A percentile compares a stretch with the other conserved stretches of the same genome.
Conservation (phyloP, 2,888 invertebrate species). For the Reticulitermes lucifugus region DNA sequence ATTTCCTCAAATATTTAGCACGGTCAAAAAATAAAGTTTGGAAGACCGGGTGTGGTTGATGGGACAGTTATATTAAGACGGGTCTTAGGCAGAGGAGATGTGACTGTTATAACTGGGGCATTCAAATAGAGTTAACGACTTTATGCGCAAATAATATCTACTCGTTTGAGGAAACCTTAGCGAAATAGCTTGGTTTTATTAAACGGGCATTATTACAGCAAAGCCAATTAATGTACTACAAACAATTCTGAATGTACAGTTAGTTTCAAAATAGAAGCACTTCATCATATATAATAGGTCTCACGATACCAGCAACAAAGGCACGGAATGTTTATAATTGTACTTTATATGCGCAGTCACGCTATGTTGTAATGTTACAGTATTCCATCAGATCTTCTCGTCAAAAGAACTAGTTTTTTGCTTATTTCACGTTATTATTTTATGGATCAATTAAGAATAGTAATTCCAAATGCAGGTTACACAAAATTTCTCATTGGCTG, state of each 20-base stretch:
- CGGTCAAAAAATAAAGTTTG: too few relatives aligned
- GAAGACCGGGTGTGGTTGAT: too few relatives aligned
- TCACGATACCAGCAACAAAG: background rate
- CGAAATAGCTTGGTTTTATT: background rate
- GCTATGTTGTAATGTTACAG: background rate
- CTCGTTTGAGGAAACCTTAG: background rate
- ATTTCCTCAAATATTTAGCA: too few relatives aligned
- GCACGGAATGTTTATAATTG: background rate
- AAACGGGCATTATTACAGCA: background rate
- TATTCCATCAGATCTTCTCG: background rate
- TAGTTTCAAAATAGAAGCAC: background rate
- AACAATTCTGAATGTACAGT: background rate
- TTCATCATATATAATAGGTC: background rate
- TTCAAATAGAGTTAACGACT: too few relatives aligned
- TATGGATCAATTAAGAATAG: background rate
- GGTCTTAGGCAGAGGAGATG: too few relatives aligned
- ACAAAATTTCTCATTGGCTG: background rate
- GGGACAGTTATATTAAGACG: too few relatives aligned
- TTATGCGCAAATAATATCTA: background rate
- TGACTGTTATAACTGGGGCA: too few relatives aligned
- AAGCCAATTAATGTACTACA: background rate
- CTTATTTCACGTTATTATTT: conserved; percentile 3
- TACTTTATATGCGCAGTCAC: background rate
- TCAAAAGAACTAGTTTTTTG: background rate
- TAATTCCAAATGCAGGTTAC: background rate